A percentile compares a stretch with the other conserved stretches of the same genome.
phyloP scores from a whole-genome alignment of 2,888 invertebrate genomes.

The Xestia xanthographa region DNA sequence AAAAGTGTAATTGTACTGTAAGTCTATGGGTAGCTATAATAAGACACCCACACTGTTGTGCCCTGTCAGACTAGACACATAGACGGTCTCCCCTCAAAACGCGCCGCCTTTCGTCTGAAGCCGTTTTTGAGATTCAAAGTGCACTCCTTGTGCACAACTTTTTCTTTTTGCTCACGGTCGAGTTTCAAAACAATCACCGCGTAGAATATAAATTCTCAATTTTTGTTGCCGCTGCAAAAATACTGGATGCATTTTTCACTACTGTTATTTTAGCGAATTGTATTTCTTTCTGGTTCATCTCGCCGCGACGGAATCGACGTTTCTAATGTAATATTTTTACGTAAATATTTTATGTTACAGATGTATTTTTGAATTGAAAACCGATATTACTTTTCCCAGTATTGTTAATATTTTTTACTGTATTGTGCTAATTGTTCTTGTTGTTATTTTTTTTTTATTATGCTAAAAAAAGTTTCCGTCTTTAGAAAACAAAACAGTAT shows the following conservation, averaged over 20 bases:
- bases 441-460: not conserved
- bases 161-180: conserved; percentile 36
- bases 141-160: conserved; percentile 48
- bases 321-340: conserved; percentile 8
- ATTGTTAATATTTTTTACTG: not conserved
- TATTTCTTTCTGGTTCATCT: conserved; percentile 26
- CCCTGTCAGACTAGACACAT: conserved; percentile 31
- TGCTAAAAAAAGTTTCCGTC: not conserved
- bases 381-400: too few relatives aligned
- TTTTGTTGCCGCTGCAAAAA: conserved; percentile 35
- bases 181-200: conserved; percentile 59
- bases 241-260: conserved; percentile 35
- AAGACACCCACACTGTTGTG: not conserved
- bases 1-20: not conserved
- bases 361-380: not conserved
- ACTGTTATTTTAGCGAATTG: conserved; percentile 24
- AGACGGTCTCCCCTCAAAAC: conserved; percentile 31
- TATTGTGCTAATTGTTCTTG: not conserved
- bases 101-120: conserved; percentile 44
- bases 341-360: conserved; percentile 6
- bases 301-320: conserved; percentile 13
- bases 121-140: conserved; percentile 58
- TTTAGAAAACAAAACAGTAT: not conserved
- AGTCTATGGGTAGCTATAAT: not conserved
- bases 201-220: conserved; percentile 54